A percentile compares a stretch with the other conserved stretches of the same genome.
These are phyloP conservation scores for Halisarca cf. caerulea DNA, from an alignment of 37 sponge, comb jelly and placozoan species.

Conservation along the genomic window DNA sequence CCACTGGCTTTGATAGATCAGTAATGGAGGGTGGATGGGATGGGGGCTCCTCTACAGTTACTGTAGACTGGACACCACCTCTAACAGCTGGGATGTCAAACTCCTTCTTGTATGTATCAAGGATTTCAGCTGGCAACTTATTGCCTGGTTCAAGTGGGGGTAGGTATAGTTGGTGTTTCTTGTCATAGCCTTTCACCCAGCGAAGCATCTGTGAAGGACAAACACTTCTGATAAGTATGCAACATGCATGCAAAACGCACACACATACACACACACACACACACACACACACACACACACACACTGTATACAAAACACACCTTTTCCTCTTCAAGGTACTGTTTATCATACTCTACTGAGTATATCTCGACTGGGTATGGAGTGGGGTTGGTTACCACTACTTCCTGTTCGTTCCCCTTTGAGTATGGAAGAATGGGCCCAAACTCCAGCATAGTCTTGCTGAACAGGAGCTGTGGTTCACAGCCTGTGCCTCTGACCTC, in stretches of 20 bases:
- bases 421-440: conserved; percentile 89
- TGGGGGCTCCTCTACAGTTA: neutral
- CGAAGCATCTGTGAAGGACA: conserved; percentile 57
- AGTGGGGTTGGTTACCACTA: conserved; percentile 82
- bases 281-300: neutral
- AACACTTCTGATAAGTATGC: neutral
- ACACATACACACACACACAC: conserved; percentile 19
- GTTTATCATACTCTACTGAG: conserved; percentile 93
- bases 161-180: conserved; percentile 68
- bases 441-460: conserved; percentile 76
- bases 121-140: conserved; percentile 76
- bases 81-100: neutral
- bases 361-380: conserved; percentile 93
- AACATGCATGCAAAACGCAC: neutral
- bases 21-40: conserved; percentile 17
- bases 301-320: conserved; percentile 31
- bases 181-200: conserved; percentile 74
- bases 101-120: conserved; percentile 60
- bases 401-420: conserved; percentile 73
- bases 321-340: conserved; percentile 89
- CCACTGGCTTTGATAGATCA: conserved; percentile 22
- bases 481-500: conserved; percentile 73
- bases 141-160: conserved; percentile 81
- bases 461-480: conserved; percentile 87
- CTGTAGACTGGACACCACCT: neutral